Evolutionary conservation across 1,140 invertebrate species (phyloP), one percentile per base, ranked within the genome.

Genomic region (Telenomus remus): DNA sequence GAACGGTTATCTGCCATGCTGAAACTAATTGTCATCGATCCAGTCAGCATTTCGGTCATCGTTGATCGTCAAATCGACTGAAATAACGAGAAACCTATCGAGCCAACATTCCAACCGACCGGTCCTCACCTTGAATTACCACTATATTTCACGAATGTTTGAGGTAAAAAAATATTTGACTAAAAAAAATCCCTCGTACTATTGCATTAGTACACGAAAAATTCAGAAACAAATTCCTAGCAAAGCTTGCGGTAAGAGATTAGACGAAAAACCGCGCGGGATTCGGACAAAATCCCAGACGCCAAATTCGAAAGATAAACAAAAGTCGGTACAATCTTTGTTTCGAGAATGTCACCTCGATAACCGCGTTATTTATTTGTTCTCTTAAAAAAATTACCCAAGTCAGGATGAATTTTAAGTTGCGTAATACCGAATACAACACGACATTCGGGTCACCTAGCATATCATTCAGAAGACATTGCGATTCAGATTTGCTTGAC

Each of bases 391-490:
- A 43, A 55, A 73, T 65, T 73, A 55, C 49, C 34, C 39, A 54
- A 37, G 64, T 64, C 59, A 35, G 33, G 46, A 57, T 72, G 53
- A 47, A 59, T 50, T 44, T 35, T 46, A 53, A 57, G 68, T 51
- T 47, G 54, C 12, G 12, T 47, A 12, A 71, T 16, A 63, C 48
- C 37, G 34, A 48, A 71, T 46, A n/a, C 50, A 11, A 65, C 14
- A 66, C 50, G 50, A 50, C 63, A 61, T 66, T 39, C 61, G 56
- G 70, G 63, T 65, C 69, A 59, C 16, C 43, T 0, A 34, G 15
- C 61, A 56, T 51, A 73, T 73, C 70, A 66, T 66, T 73, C 60
- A 65, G 59, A 55, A 54, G 46, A 48, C 54, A 60, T 55, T 60
- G 42, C 33, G n/a, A 10, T 8, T 44, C 5, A 65, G 54, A 73